These are phyloP conservation scores for Dipodomys spectabilis DNA, from an alignment of 2,113 vertebrate genomes.

Conservation along the genomic window DNA sequence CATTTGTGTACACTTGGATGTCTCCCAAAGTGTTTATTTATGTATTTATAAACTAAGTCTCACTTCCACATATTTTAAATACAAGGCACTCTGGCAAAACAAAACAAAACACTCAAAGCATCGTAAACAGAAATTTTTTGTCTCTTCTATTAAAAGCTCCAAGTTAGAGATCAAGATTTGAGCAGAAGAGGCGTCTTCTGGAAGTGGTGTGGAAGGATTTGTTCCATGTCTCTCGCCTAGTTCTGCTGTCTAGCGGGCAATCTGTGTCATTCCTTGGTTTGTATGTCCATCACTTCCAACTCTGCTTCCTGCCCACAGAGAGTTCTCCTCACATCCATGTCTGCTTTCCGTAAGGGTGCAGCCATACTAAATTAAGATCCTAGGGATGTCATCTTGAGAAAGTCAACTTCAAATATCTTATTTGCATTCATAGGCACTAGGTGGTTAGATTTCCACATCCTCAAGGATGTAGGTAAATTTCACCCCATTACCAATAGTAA, in stretches of 20 bases:
- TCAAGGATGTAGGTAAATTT: not conserved
- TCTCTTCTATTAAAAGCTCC: not conserved
- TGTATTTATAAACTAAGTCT: not conserved
- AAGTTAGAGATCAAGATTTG: not conserved
- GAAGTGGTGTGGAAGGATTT: not conserved
- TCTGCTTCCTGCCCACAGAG: not conserved
- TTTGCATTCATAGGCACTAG: not conserved
- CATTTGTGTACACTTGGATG: too few relatives aligned
- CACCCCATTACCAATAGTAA: too few relatives aligned
- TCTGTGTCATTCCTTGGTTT: not conserved
- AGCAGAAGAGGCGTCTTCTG: not conserved
- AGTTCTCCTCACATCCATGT: not conserved
- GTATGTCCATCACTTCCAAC: too few relatives aligned
- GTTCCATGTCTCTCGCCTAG: too few relatives aligned
- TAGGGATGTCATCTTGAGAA: not conserved
- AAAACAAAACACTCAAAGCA: not conserved
- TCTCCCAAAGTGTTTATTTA: too few relatives aligned
- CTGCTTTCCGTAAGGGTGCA: not conserved
- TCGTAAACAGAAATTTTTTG: too few relatives aligned
- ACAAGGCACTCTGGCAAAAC: not conserved
- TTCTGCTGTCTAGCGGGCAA: not conserved
- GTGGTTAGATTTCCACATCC: not conserved
- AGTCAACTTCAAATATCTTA: not conserved
- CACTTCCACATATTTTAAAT: slow-evolving; percentile 27
- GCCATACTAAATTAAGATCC: not conserved